These are phyloP conservation scores for Odobenus rosmarus DNA, from an alignment of 2,113 vertebrate genomes.

Conservation along the genomic window DNA sequence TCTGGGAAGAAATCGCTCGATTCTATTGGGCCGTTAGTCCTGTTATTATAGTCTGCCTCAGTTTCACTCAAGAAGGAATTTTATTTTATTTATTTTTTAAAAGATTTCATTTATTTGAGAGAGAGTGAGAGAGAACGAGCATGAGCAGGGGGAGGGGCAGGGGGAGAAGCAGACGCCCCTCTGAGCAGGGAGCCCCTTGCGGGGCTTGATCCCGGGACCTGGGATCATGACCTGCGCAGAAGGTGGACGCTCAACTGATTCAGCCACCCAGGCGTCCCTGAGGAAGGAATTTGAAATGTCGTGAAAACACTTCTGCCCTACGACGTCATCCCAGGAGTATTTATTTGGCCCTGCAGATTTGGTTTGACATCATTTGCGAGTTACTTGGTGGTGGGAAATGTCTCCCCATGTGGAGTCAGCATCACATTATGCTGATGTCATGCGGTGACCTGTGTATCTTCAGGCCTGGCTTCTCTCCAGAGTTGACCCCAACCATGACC, in stretches of 20 bases:
- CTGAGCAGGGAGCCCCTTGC: background rate
- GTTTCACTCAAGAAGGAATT: background rate
- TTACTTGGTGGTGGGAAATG: background rate
- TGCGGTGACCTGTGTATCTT: background rate
- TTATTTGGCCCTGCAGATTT: background rate
- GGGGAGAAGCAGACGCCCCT: background rate
- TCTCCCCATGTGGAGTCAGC: background rate
- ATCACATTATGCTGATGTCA: accelerated
- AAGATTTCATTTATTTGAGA: background rate
- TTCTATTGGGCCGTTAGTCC: background rate
- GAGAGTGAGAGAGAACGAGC: background rate
- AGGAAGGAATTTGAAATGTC: background rate
- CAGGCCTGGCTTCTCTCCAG: background rate
- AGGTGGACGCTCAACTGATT: background rate
- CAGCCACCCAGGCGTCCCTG: background rate
- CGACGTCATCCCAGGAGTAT: background rate
- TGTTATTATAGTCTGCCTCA: background rate
- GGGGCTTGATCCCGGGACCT: background rate
- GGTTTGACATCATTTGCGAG: background rate
- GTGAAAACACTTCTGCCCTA: background rate
- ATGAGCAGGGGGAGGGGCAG: background rate
- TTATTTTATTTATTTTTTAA: background rate
- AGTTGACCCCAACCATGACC: background rate
- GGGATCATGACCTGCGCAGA: background rate
- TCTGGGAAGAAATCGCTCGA: background rate